Conservation (phyloP, 2,113 vertebrate genomes). For the Pedionomus torquatus region DNA sequence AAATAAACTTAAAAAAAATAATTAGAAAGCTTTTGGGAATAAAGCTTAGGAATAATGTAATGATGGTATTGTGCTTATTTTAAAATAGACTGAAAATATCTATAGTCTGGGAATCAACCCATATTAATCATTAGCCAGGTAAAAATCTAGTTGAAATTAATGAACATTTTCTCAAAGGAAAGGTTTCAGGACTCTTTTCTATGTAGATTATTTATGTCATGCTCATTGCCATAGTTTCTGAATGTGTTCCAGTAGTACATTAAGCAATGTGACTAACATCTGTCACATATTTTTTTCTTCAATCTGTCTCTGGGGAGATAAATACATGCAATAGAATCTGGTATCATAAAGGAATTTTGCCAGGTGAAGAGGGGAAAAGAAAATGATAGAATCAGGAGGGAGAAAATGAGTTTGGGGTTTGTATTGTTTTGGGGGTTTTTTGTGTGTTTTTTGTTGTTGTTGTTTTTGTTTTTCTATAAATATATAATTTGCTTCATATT, state of each 20-base stretch:
- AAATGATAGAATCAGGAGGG: not conserved
- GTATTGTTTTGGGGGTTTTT: too few relatives aligned
- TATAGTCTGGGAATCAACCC: not conserved
- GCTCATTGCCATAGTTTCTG: slow-evolving; percentile 39
- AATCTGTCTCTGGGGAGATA: not conserved
- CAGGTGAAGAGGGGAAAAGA: not conserved
- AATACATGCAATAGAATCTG: not conserved
- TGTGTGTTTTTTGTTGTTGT: not conserved
- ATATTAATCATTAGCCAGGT: not conserved
- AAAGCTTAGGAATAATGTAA: not conserved
- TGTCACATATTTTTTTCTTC: slow-evolving; percentile 4
- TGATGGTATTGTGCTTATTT: not conserved
- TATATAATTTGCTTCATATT: not conserved
- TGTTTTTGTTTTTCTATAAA: not conserved
- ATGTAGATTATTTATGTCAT: slow-evolving; percentile 37
- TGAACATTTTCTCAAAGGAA: not conserved
- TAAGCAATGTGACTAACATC: slow-evolving; percentile 53
- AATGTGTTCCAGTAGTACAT: slow-evolving; percentile 28
- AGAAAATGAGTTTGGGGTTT: not conserved
- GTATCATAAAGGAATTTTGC: not conserved
- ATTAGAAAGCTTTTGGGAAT: not conserved
- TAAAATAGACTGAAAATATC: not conserved
- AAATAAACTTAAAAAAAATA: not conserved
- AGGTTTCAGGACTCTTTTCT: not conserved
- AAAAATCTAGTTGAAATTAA: slow-evolving; percentile 25